phyloP scores from a whole-genome alignment of 2,113 vertebrate genomes.

The Ailurus styani region DNA sequence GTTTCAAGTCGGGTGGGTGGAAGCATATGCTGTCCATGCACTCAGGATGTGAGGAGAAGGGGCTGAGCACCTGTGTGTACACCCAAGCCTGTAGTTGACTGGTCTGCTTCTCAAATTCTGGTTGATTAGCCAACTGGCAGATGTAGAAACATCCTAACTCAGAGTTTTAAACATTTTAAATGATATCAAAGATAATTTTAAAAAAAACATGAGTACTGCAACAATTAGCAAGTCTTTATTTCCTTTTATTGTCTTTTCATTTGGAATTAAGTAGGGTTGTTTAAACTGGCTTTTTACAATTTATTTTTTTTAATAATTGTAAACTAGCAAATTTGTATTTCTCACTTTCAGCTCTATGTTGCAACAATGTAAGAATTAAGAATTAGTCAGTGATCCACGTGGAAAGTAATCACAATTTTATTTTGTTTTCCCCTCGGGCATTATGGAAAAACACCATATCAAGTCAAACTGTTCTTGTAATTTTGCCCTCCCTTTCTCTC shows the following conservation, averaged over 20 bases:
- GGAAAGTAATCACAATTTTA: background rate
- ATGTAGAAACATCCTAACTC: background rate
- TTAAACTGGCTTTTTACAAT: background rate
- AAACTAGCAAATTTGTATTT: background rate
- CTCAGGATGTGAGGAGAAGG: background rate
- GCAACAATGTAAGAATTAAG: background rate
- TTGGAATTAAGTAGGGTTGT: background rate
- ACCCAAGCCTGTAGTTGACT: no score
- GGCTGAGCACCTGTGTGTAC: fast-evolving
- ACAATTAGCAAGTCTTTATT: background rate
- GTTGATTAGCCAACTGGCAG: background rate
- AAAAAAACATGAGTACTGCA: background rate
- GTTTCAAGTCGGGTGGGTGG: background rate
- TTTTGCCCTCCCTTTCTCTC: background rate
- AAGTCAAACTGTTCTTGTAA: background rate
- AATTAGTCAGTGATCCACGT: background rate
- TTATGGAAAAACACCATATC: background rate
- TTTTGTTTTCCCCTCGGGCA: background rate
- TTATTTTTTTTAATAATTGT: conserved; percentile 4
- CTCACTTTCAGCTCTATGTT: background rate
- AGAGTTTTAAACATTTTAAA: background rate
- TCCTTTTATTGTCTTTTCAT: background rate
- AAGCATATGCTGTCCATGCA: fast-evolving
- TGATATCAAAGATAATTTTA: background rate
- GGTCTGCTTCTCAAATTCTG: background rate